Conservation (phyloP, 2,888 invertebrate species). For the Ditylenchus weischeri region DNA sequence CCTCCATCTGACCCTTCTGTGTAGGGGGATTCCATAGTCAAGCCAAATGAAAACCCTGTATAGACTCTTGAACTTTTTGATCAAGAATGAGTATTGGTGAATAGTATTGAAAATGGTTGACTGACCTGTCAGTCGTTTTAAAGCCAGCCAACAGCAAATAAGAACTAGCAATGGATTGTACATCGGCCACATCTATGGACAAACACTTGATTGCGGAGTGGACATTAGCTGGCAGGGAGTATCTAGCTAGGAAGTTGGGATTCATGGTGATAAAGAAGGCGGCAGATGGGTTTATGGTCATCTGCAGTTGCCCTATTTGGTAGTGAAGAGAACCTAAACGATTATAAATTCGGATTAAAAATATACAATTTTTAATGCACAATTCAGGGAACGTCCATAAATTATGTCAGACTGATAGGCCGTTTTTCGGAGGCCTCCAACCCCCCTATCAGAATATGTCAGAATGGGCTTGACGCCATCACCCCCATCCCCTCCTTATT, state of each 20-base stretch:
- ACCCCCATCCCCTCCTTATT: no score
- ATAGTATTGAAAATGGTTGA: neutral
- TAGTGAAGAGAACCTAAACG: conserved; percentile 18
- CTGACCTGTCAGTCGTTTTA: conserved; percentile 24
- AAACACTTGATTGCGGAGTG: conserved; percentile 27
- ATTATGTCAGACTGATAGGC: no score
- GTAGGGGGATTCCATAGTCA: no score
- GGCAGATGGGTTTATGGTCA: conserved; percentile 24
- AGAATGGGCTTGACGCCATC: no score
- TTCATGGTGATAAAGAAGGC: conserved; percentile 37
- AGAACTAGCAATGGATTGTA: conserved; percentile 28
- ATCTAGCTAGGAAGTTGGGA: conserved; percentile 31
- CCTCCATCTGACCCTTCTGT: no score
- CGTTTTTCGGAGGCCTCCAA: no score
- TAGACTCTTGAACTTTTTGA: neutral
- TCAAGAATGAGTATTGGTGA: neutral
- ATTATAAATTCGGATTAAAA: no score
- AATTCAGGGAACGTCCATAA: no score
- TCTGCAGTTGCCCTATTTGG: conserved; percentile 23
- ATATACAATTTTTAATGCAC: no score
- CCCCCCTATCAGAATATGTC: no score
- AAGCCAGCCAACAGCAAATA: conserved; percentile 35
- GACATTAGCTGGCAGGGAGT: conserved; percentile 31
- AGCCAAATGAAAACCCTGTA: neutral
- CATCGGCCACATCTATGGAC: conserved; percentile 27